These are phyloP conservation scores for Petrocephalus zakoni DNA, from an alignment of 2,113 vertebrate species.

Conservation along the genomic window DNA sequence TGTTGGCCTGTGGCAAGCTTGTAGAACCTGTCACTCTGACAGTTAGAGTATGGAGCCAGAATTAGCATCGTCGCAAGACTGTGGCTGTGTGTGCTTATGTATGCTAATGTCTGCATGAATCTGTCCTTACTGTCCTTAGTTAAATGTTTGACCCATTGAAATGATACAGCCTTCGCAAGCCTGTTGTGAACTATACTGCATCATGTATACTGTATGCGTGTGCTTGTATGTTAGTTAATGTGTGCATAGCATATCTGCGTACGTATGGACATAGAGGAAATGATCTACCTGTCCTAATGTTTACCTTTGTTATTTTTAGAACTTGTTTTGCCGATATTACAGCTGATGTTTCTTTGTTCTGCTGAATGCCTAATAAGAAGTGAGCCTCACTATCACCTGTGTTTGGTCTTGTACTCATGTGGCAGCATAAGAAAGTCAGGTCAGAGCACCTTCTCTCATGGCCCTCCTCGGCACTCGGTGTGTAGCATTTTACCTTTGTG, in stretches of 20 bases:
- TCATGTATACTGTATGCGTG: neutral
- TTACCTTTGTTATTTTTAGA: neutral
- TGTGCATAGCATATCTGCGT: neutral
- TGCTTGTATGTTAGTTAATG: neutral
- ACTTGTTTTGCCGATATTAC: neutral
- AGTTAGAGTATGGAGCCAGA: neutral
- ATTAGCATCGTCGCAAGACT: neutral
- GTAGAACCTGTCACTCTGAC: neutral
- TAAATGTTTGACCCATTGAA: neutral
- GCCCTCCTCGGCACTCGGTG: neutral
- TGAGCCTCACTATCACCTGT: neutral
- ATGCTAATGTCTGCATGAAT: neutral
- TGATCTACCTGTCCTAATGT: neutral
- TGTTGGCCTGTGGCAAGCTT: neutral
- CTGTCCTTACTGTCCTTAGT: neutral
- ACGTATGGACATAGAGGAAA: neutral
- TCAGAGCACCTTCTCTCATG: neutral
- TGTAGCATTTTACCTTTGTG: neutral
- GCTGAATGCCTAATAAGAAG: neutral
- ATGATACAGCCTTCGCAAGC: neutral
- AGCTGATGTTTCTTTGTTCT: neutral
- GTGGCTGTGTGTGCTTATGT: neutral
- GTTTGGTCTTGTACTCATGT: neutral
- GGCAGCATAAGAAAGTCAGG: neutral
- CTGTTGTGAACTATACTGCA: neutral